Percentiles rank a stretch among this genome's conserved stretches.
These are phyloP conservation scores for Coccyzus lansbergi DNA, from an alignment of 2,797 vertebrate genomes.

Conservation along the genomic window DNA sequence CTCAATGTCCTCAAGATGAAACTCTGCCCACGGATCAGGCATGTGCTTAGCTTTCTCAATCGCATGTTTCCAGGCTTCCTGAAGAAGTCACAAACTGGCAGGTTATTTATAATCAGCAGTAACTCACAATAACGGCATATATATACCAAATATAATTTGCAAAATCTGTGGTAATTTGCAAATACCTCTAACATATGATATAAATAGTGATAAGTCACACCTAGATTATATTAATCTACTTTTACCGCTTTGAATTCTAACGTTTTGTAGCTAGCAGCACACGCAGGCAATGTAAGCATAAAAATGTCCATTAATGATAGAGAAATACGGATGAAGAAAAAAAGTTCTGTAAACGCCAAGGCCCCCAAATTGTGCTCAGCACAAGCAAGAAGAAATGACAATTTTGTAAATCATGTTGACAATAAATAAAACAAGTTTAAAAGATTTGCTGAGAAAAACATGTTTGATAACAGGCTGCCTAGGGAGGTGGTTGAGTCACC, in stretches of 20 bases:
- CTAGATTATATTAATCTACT: background rate
- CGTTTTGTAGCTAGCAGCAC: background rate
- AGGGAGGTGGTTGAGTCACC: too few relatives aligned
- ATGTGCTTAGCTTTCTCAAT: constrained; percentile 93
- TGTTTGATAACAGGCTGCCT: too few relatives aligned
- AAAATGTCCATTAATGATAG: background rate
- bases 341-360: background rate
- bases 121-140: background rate
- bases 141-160: background rate
- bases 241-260: background rate
- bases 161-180: background rate
- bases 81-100: constrained; percentile 10
- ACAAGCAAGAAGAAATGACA: background rate
- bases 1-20: constrained; percentile 91
- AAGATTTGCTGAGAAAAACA: background rate
- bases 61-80: constrained; percentile 94
- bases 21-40: constrained; percentile 98
- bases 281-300: background rate
- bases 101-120: background rate
- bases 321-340: background rate
- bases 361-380: background rate
- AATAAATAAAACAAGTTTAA: background rate
- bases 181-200: background rate
- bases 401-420: background rate
- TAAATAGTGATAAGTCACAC: background rate